Conservation (phyloP, 2,888 invertebrate species). For the Tachina fera region DNA sequence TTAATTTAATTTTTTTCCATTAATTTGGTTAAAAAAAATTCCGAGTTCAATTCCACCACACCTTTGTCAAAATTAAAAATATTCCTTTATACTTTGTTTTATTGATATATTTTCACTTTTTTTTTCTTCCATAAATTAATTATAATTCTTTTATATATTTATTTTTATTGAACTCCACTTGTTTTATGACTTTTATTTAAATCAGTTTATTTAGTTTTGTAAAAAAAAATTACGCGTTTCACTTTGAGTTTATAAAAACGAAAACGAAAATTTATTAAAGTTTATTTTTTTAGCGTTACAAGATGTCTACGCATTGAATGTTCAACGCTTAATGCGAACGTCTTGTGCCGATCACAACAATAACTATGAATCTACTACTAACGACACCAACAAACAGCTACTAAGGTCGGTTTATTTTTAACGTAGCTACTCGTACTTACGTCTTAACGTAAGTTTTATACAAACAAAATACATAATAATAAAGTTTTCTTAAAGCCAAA, state of each 20-base stretch:
- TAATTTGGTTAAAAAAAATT: no score
- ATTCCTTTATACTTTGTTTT: background rate
- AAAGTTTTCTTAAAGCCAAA: slow-evolving; percentile 10
- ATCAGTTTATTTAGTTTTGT: slow-evolving; percentile 21
- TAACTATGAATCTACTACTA: slow-evolving; percentile 65
- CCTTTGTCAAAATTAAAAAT: background rate
- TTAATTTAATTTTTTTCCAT: no score
- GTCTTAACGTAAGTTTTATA: slow-evolving; percentile 32
- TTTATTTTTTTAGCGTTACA: slow-evolving; percentile 29
- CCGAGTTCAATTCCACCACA: background rate
- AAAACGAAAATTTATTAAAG: background rate
- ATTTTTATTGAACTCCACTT: background rate
- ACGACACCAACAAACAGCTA: slow-evolving; percentile 32
- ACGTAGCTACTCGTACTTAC: slow-evolving; percentile 14
- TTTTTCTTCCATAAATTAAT: slow-evolving; percentile 5
- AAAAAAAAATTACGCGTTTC: background rate
- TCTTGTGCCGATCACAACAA: slow-evolving; percentile 59
- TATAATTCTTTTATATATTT: slow-evolving; percentile 26
- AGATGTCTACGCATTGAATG: slow-evolving; percentile 68
- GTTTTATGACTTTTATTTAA: slow-evolving; percentile 21
- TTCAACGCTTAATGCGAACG: slow-evolving; percentile 67
- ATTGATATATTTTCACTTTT: background rate
- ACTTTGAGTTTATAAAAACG: slow-evolving; percentile 10
- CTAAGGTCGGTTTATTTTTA: slow-evolving; percentile 25
- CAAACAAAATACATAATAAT: background rate